Percentiles rank a stretch among this genome's conserved stretches.
These are phyloP conservation scores for Zaprionus lachaisei DNA, from an alignment of 1,140 invertebrate species.

Conservation along the genomic window DNA sequence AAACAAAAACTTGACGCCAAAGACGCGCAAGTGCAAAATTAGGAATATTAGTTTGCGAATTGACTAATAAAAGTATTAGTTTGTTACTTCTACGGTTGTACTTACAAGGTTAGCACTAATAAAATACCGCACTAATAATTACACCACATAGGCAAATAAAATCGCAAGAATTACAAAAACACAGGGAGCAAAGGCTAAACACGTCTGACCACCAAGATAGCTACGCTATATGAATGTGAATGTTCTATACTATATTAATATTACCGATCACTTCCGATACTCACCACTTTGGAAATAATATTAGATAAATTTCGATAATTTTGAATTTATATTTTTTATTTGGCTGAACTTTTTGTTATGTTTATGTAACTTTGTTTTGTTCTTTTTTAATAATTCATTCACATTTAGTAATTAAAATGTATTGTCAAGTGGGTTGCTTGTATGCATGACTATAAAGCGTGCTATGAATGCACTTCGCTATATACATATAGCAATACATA, in stretches of 20 bases:
- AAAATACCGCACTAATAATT: too few species aligned
- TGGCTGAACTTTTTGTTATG: conserved; percentile 44
- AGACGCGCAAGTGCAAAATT: too few species aligned
- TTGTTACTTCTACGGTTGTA: too few species aligned
- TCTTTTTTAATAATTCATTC: conserved; percentile 50
- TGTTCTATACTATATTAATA: neutral
- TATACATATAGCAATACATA: conserved; percentile 38
- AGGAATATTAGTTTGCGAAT: too few species aligned
- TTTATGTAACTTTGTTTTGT: conserved; percentile 46
- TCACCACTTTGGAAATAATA: neutral
- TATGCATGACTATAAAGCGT: conserved; percentile 38
- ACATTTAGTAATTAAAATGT: conserved; percentile 75
- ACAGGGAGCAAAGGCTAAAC: too few species aligned
- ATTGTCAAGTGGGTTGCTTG: conserved; percentile 77
- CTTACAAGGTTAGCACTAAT: too few species aligned
- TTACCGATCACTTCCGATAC: neutral
- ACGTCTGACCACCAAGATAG: too few species aligned
- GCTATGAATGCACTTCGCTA: conserved; percentile 29
- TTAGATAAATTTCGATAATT: conserved; percentile 7
- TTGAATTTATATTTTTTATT: conserved; percentile 59
- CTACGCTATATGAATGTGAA: too few species aligned
- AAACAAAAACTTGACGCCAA: too few species aligned
- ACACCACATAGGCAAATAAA: too few species aligned
- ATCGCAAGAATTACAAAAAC: too few species aligned
- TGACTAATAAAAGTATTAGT: too few species aligned